Conservation (phyloP, 2,113 vertebrate genomes). For the Leucopsar rothschildi region DNA sequence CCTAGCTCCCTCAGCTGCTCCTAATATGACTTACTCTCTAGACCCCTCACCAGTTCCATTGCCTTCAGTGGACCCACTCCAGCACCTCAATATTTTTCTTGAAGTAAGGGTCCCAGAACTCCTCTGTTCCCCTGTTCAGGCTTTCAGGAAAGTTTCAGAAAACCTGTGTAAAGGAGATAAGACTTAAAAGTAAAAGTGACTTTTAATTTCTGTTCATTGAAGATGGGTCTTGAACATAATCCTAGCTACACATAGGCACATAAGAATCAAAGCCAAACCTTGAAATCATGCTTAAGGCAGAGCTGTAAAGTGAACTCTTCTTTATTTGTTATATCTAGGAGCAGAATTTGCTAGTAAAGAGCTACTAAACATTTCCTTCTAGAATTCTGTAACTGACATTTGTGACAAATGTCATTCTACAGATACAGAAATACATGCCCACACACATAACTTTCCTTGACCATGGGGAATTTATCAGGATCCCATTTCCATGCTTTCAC, state of each 20-base stretch:
- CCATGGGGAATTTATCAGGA: neutral
- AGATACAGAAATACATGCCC: neutral
- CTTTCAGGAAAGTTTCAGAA: neutral
- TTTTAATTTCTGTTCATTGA: neutral
- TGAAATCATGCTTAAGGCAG: neutral
- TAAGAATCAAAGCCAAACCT: neutral
- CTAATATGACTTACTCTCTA: neutral
- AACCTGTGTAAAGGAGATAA: neutral
- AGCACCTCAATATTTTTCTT: neutral
- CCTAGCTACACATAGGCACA: neutral
- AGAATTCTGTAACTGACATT: neutral
- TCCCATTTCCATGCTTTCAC: conserved; percentile 16
- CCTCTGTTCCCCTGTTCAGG: neutral
- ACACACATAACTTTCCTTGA: neutral
- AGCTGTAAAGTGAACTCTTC: neutral
- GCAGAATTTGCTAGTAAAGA: neutral
- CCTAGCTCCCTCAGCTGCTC: neutral
- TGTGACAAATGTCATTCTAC: neutral
- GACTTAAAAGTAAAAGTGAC: neutral
- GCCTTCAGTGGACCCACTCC: neutral
- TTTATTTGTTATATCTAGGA: neutral
- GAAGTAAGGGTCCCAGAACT: neutral
- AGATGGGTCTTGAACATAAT: neutral
- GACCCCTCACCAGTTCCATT: neutral
- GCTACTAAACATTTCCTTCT: neutral